A percentile compares a stretch with the other conserved stretches of the same genome.
These are phyloP conservation scores for Onthophagus taurus DNA, from an alignment of 1,140 invertebrate species.

Conservation along the genomic window DNA sequence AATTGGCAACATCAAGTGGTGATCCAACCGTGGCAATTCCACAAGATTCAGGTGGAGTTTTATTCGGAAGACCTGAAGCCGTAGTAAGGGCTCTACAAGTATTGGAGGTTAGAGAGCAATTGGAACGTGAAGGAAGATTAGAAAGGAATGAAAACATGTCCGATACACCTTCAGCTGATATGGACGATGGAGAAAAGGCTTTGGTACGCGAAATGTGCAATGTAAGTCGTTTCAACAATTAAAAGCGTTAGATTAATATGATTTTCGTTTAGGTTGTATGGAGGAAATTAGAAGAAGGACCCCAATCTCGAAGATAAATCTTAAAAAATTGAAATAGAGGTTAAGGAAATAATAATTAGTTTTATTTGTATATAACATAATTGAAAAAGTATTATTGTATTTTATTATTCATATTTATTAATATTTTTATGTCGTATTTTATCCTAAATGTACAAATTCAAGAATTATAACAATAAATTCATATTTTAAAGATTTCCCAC, in stretches of 20 bases:
- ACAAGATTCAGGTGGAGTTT: constrained; percentile 40
- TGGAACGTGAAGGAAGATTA: constrained; percentile 56
- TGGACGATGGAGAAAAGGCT: constrained; percentile 86
- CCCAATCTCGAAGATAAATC: constrained; percentile 44
- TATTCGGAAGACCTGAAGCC: constrained; percentile 67
- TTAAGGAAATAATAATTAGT: too few species aligned
- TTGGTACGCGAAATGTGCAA: constrained; percentile 95
- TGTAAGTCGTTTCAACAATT: constrained; percentile 47
- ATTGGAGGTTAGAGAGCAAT: constrained; percentile 78
- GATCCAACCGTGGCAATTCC: constrained; percentile 33
- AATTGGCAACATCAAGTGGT: constrained; percentile 31
- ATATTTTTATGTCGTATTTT: too few species aligned
- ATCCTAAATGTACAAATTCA: too few species aligned
- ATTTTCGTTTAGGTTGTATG: constrained; percentile 51
- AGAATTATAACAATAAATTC: too few species aligned
- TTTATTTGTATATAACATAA: too few species aligned
- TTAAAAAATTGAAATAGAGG: too few species aligned
- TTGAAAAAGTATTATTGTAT: too few species aligned
- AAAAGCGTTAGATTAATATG: background rate
- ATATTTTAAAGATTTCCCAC: too few species aligned
- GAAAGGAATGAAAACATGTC: constrained; percentile 35
- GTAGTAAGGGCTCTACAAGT: constrained; percentile 83
- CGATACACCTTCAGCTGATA: constrained; percentile 48
- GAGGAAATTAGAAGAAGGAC: constrained; percentile 57
- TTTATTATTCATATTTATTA: too few species aligned